Base-by-base conservation (phyloP, 2,113 vertebrate species). In the Odontophorus gujanensis region DNA sequence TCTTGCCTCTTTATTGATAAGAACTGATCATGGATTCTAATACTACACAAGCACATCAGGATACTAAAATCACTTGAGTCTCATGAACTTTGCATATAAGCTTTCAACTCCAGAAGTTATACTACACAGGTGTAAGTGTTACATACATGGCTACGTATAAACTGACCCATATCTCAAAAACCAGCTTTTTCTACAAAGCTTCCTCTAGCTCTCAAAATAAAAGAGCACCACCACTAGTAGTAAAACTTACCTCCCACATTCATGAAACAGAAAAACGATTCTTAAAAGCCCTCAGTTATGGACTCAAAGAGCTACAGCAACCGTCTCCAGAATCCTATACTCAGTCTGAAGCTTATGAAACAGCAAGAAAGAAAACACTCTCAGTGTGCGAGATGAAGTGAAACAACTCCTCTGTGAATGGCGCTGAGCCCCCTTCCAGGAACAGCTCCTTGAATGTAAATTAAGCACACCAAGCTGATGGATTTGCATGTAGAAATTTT, bases 21-120 rank as follows among this genome's bases (percentile, higher is more conserved):
- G 24, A 28, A 11, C 72, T 79, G 15, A 34, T 32, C 34, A 15
- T 8, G 45, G 57, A 16, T 5, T 81, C 12, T 10, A 42, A 42
- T 21, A 30, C 8, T 62, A 75, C 0, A 69, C 28, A 84, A 77
- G 51, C 48, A 67, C 16, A 51, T 12, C 2, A 81, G 14, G 69
- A 25, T 25, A 63, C 0, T 42, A 11, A 3, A 40, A 55, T 0
- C 69, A 32, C 12, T 20, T 48, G 26, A 69, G 18, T 42, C 24
- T 43, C 24, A 24, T 6, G 24, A 81, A 13, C 43, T 26, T 5
- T 30, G 13, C 47, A 15, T 4, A 10, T 66, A 45, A n/a, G 51
- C 53, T 81, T 58, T 45, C 51, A 73, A 26, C 0, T 0, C 50
- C 3, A 25, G 32, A 58, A 77, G 42, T 4, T 42, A 13, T 13